phyloP scores from a whole-genome alignment of 1,140 invertebrate genomes.

The Drosophila yakuba region DNA sequence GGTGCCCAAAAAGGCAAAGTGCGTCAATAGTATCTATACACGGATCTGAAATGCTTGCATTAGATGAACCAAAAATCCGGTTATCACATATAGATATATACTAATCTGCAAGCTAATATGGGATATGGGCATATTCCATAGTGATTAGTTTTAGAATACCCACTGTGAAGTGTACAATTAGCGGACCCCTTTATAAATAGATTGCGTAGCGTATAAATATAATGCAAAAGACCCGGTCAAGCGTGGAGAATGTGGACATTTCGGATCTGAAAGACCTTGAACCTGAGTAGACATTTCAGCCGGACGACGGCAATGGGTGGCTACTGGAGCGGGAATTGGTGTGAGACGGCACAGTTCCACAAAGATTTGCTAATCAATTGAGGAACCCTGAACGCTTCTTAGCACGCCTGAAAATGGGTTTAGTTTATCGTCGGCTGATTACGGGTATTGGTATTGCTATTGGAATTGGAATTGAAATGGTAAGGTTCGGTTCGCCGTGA shows the following conservation, averaged over 20 bases:
- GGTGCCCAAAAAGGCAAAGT: neutral
- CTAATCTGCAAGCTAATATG: neutral
- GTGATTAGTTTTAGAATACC: no score
- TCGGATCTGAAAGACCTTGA: constrained; percentile 51
- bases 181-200: neutral
- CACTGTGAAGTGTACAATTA: no score
- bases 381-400: constrained; percentile 25
- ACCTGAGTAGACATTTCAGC: constrained; percentile 41
- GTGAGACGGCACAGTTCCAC: constrained; percentile 7
- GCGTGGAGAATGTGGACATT: constrained; percentile 8
- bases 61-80: neutral
- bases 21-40: neutral
- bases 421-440: constrained; percentile 31
- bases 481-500: no score
- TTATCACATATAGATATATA: no score
- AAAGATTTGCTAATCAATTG: constrained; percentile 26
- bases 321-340: neutral
- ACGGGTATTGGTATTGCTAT: neutral
- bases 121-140: neutral
- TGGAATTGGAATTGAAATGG: neutral
- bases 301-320: neutral
- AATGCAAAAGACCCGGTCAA: neutral
- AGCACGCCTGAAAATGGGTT: constrained; percentile 18
- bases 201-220: neutral
- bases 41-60: neutral